phyloP scores from a whole-genome alignment of 2,888 invertebrate genomes.

The Invenusta paracnida region DNA sequence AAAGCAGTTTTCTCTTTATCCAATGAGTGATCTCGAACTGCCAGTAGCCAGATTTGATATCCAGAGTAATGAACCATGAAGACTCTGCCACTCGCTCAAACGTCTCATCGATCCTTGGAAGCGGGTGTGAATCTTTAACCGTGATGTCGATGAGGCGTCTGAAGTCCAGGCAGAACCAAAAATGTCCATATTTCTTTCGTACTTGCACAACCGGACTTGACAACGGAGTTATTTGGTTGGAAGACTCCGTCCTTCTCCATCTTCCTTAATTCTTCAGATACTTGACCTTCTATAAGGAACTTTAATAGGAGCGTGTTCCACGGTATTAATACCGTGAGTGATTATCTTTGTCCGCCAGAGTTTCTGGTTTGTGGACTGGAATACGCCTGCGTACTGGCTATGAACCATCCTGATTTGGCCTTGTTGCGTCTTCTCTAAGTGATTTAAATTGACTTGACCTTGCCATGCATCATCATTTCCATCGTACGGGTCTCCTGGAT shows the following conservation, averaged over 20 bases:
- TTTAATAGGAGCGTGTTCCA: not conserved
- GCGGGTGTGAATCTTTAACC: conserved; percentile 46
- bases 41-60: conserved; percentile 46
- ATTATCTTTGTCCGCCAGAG: not conserved
- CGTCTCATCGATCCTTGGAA: conserved; percentile 47
- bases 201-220: conserved; percentile 45
- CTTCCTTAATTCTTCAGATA: conserved; percentile 32
- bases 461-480: not conserved
- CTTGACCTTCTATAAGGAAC: conserved; percentile 38
- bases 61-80: conserved; percentile 47
- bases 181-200: conserved; percentile 44
- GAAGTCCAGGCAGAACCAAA: conserved; percentile 47
- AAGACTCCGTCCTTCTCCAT: conserved; percentile 45
- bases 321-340: not conserved
- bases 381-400: too few species aligned
- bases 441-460: not conserved
- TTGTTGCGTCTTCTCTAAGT: not conserved
- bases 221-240: conserved; percentile 46
- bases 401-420: not conserved
- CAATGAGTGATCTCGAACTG: conserved; percentile 44
- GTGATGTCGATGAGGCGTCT: conserved; percentile 46
- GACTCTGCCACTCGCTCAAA: conserved; percentile 45
- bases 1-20: conserved; percentile 47
- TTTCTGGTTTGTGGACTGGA: not conserved
- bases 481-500: not conserved